Percentiles rank a stretch among this genome's conserved stretches.
Evolutionary conservation across 1,140 invertebrate species (phyloP).

Genomic region (Drosophila equinoxialis): DNA sequence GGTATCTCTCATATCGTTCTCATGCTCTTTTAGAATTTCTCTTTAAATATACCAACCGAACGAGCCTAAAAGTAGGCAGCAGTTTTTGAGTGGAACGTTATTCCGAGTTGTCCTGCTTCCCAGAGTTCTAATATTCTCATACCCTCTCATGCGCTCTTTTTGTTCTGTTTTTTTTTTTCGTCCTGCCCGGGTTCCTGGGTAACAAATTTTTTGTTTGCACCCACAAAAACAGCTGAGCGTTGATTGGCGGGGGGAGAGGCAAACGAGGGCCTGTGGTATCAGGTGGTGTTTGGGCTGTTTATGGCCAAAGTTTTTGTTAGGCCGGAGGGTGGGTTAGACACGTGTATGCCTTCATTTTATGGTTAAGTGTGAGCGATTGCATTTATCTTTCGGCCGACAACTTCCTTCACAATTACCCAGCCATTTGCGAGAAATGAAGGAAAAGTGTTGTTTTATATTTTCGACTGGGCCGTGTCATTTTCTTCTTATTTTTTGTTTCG

Average conservation of each 20-base stretch:
- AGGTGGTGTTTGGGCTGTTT: slow-evolving; percentile 12
- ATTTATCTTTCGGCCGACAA: slow-evolving; percentile 43
- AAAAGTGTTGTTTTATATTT: slow-evolving; percentile 7
- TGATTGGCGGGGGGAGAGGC: slow-evolving; percentile 26
- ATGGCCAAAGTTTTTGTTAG: slow-evolving; percentile 7
- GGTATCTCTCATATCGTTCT: slow-evolving; percentile 8
- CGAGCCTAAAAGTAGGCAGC: slow-evolving; percentile 72
- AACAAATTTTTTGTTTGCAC: slow-evolving; percentile 68
- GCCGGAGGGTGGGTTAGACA: slow-evolving; percentile 15
- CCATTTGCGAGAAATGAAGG: not conserved
- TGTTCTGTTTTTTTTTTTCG: slow-evolving; percentile 1
- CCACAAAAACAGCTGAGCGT: slow-evolving; percentile 68
- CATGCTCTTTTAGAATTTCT: not conserved
- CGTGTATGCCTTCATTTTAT: slow-evolving; percentile 53
- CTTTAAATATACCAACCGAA: slow-evolving; percentile 6
- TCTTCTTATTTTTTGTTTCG: slow-evolving; percentile 4
- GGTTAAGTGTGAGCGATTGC: slow-evolving; percentile 43
- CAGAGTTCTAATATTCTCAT: not conserved
- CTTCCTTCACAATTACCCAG: slow-evolving; percentile 20
- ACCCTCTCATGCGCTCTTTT: not conserved
- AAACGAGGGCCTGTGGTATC: slow-evolving; percentile 38
- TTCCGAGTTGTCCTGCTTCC: not conserved
- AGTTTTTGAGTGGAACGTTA: slow-evolving; percentile 53
- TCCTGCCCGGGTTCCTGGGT: slow-evolving; percentile 53
- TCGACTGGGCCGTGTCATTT: not conserved